Evolutionary conservation across 2,888 invertebrate genomes (phyloP), one percentile per base, ranked within the genome.

Genomic region (Phymatocera aterrima): DNA sequence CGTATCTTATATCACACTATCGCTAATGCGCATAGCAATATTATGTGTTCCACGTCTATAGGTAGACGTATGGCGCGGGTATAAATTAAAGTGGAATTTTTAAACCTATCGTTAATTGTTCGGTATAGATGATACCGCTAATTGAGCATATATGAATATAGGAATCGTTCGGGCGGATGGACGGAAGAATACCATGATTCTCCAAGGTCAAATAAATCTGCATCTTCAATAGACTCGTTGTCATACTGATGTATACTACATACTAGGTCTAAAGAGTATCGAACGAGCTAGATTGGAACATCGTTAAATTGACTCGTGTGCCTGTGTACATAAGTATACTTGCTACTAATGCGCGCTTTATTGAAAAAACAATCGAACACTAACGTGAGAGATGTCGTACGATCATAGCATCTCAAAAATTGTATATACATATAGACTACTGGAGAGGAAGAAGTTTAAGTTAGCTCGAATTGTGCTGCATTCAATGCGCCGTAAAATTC

Each of bases 131-230:
- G 15, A 57, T 57, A 57, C 5, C 28, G 57, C 28, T 57, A 57
- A 57, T 57, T 57, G 57, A 57, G 18, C 57, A 15, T 28, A 57
- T 28, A 57, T 3, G 57, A 24, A 57, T 57, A 57, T 57, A 15
- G 28, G 15, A 57, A 18, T 61, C 61, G 61, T 61, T 31, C n/a
- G n/a, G 6, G 21, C n/a, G 10, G 37, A 34, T 18, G 57, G 28
- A 28, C 37, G 61, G 61, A 34, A 61, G 37, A 61, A 34, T 34
- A 34, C 31, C 61, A 61, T 2, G 34, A 61, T 61, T 61, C 0
- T 61, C 18, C 61, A 37, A 34, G 61, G 61, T 61, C 61, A 5
- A 61, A 61, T 61, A 18, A 61, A 61, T 61, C 61, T 61, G 34
- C 61, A 37, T 43, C 34, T 18, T 57, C 15, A 57, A 57, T 57